Evolutionary conservation across 2,888 invertebrate species (phyloP).

Genomic region (Buathra laborator): DNA sequence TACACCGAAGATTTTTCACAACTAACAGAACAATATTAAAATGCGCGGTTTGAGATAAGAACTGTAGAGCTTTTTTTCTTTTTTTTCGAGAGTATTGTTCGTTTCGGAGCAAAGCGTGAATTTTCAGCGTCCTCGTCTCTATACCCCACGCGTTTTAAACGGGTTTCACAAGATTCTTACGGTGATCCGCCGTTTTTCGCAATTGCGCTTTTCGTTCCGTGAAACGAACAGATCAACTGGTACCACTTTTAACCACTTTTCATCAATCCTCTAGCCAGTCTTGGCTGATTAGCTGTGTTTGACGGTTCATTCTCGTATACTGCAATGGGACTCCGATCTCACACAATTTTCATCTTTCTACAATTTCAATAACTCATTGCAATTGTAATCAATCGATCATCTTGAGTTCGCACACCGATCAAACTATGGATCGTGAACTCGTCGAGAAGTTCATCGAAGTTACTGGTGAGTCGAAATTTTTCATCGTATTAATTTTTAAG

Average conservation of each 20-base stretch:
- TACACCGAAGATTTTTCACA: too few relatives aligned
- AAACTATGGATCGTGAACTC: constrained; percentile 80
- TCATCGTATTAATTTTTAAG: constrained; percentile 1
- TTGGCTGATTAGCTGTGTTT: constrained; percentile 33
- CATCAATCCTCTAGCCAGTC: not conserved
- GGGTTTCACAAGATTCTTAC: not conserved
- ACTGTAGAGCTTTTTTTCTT: too few relatives aligned
- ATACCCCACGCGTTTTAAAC: too few relatives aligned
- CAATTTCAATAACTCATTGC: not conserved
- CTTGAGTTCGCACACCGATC: constrained; percentile 28
- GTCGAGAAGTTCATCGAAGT: constrained; percentile 83
- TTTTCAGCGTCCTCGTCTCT: too few relatives aligned
- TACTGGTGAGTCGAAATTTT: constrained; percentile 77
- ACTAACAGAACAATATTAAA: too few relatives aligned
- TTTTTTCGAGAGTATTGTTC: too few relatives aligned
- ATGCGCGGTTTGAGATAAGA: too few relatives aligned
- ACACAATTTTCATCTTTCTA: constrained; percentile 29
- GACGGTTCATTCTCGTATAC: constrained; percentile 43
- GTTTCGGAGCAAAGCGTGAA: too few relatives aligned
- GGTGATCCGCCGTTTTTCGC: not conserved
- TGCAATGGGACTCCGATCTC: constrained; percentile 52
- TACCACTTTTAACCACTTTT: not conserved
- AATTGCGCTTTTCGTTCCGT: not conserved
- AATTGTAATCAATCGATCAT: constrained; percentile 1
- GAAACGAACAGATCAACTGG: not conserved